Evolutionary conservation across 1,140 invertebrate genomes (phyloP).

Genomic region (Drosophila biarmipes): DNA sequence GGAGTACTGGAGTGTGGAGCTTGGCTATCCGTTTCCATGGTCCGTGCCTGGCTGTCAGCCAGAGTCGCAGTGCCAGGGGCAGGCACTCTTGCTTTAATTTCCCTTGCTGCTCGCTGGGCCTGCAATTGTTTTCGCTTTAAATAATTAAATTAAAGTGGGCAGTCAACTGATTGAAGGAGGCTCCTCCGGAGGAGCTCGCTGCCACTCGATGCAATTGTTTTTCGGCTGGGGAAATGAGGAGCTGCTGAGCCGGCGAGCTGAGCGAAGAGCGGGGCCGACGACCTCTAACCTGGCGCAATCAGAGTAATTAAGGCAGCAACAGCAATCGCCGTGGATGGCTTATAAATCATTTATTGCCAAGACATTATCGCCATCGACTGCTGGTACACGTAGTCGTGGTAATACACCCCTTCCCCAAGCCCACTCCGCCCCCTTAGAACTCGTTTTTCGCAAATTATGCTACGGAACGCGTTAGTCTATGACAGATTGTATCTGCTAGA

Average conservation of each 20-base stretch:
- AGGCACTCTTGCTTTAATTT: slow-evolving; percentile 27
- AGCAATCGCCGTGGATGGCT: slow-evolving; percentile 38
- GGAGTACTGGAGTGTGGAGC: not conserved
- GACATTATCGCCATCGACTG: slow-evolving; percentile 60
- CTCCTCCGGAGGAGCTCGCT: slow-evolving; percentile 1
- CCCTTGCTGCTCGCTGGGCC: slow-evolving; percentile 13
- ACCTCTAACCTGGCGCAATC: slow-evolving; percentile 54
- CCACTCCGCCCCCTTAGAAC: slow-evolving; percentile 24
- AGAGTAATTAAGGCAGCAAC: slow-evolving; percentile 55
- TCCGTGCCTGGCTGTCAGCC: slow-evolving; percentile 51
- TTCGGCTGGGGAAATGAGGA: slow-evolving; percentile 35
- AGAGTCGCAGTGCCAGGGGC: slow-evolving; percentile 46
- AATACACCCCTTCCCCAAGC: not conserved
- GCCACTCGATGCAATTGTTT: slow-evolving; percentile 65
- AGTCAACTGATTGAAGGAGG: slow-evolving; percentile 72
- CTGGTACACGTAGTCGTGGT: slow-evolving; percentile 11
- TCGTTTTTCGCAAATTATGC: slow-evolving; percentile 73
- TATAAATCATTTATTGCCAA: slow-evolving; percentile 76
- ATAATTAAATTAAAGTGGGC: slow-evolving; percentile 80
- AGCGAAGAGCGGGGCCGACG: slow-evolving; percentile 46
- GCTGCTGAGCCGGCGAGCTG: not conserved
- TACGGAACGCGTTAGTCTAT: slow-evolving; percentile 63
- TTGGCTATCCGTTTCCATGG: slow-evolving; percentile 25
- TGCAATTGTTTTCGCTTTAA: slow-evolving; percentile 80
- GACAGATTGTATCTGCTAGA: slow-evolving; percentile 77